These are phyloP conservation scores for Botia almorhae DNA, from an alignment of 2,797 vertebrate species.

Conservation along the genomic window DNA sequence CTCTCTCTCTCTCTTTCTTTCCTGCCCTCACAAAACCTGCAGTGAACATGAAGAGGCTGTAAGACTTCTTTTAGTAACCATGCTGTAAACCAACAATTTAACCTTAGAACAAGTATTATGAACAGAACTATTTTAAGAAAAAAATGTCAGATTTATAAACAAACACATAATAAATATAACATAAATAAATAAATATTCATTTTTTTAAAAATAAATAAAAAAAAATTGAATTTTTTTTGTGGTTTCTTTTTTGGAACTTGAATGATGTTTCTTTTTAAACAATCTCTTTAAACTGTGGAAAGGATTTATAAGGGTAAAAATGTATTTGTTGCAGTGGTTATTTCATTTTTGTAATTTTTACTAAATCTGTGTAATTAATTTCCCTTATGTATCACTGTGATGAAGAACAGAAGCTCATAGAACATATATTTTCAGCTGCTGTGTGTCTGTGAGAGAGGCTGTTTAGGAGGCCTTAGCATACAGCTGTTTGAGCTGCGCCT, in stretches of 20 bases:
- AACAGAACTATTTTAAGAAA: no score
- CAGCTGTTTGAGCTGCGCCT: constrained; percentile 50
- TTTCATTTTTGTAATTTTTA: not conserved
- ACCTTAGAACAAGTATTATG: no score
- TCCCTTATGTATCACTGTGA: not conserved
- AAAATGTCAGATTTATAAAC: no score
- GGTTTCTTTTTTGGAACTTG: no score
- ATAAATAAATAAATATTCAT: no score
- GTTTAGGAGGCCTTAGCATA: constrained; percentile 56
- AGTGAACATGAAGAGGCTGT: constrained; percentile 1
- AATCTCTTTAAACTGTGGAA: no score
- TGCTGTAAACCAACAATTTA: constrained; percentile 18
- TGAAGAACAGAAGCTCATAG: not conserved
- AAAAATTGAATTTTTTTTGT: no score
- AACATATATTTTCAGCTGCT: constrained; percentile 35
- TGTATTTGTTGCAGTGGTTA: not conserved
- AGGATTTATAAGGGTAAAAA: no score
- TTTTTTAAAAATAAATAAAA: no score
- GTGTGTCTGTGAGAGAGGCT: constrained; percentile 11
- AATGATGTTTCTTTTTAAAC: no score
- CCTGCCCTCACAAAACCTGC: no score
- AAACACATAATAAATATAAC: no score
- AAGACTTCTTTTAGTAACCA: not conserved
- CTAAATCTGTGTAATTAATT: not conserved
- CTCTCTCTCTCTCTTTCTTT: not conserved